Evolutionary conservation across 2,113 vertebrate genomes (phyloP).

Genomic region (Salminus brasiliensis): DNA sequence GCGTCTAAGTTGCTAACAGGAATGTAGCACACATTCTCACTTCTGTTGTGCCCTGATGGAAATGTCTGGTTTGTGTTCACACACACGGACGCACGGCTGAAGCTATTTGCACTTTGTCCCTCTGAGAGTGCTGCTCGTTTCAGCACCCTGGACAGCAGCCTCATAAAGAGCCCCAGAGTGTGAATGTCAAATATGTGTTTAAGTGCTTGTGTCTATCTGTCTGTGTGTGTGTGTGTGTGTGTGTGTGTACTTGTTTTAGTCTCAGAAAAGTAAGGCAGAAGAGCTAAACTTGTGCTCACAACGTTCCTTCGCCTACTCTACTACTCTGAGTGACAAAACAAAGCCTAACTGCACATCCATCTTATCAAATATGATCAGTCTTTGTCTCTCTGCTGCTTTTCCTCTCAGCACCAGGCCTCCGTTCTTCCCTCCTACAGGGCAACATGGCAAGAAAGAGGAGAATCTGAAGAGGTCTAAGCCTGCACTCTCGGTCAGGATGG

Average conservation of each 20-base stretch:
- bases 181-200: conserved; percentile 41
- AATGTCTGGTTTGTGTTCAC: conserved; percentile 65
- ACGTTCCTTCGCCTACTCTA: background rate
- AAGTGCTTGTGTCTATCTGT: background rate
- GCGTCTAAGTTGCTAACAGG: conserved; percentile 54
- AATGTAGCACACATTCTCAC: conserved; percentile 54
- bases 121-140: conserved; percentile 61
- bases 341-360: background rate
- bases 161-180: conserved; percentile 53
- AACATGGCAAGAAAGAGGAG: conserved; percentile 49
- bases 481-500: conserved; percentile 75
- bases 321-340: background rate
- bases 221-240: background rate
- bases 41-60: conserved; percentile 63
- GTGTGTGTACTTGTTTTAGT: background rate
- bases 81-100: conserved; percentile 38
- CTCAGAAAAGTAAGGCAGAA: background rate
- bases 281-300: background rate
- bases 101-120: conserved; percentile 66
- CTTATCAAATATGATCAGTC: background rate
- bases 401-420: conserved; percentile 17
- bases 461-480: conserved; percentile 73
- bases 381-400: background rate
- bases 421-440: conserved; percentile 20
- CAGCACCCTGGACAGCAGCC: conserved; percentile 70